Conservation (phyloP, 2,888 invertebrate species). For the Parnassius glacialis region DNA sequence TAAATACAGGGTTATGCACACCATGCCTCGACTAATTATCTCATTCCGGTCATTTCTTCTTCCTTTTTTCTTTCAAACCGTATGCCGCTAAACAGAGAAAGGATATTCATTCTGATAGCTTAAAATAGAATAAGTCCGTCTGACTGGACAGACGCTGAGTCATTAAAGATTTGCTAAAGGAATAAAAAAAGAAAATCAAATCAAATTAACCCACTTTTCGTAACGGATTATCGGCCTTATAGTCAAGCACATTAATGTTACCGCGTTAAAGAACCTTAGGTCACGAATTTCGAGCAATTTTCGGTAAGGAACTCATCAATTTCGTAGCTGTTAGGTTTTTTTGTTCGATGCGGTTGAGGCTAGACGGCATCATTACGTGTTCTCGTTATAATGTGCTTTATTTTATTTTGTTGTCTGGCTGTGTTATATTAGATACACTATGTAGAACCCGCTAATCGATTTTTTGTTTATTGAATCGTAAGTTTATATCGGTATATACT, state of each 20-base stretch:
- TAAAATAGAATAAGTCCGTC: slow-evolving; percentile 42
- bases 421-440: slow-evolving; percentile 13
- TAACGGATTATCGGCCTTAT: slow-evolving; percentile 10
- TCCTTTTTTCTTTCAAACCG: slow-evolving; percentile 1
- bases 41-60: not conserved
- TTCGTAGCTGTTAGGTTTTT: slow-evolving; percentile 51
- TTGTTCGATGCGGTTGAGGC: slow-evolving; percentile 47
- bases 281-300: slow-evolving; percentile 58
- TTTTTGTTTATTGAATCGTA: slow-evolving; percentile 11
- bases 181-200: slow-evolving; percentile 17
- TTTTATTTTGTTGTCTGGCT: slow-evolving; percentile 20
- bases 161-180: slow-evolving; percentile 37
- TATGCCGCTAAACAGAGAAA: slow-evolving; percentile 13
- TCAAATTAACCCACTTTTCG: slow-evolving; percentile 18
- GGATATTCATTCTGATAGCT: slow-evolving; percentile 30
- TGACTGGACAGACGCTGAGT: slow-evolving; percentile 60
- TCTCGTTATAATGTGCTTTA: slow-evolving; percentile 27
- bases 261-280: slow-evolving; percentile 36
- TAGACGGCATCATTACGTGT: slow-evolving; percentile 48
- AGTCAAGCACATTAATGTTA: not conserved
- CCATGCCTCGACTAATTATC: not conserved
- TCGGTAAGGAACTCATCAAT: slow-evolving; percentile 61
- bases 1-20: too few relatives aligned
- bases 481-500: not conserved
- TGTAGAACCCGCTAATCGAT: not conserved